A percentile compares a stretch with the other conserved stretches of the same genome.
Conservation (phyloP, 2,113 vertebrate genomes). For the Zeus faber region DNA sequence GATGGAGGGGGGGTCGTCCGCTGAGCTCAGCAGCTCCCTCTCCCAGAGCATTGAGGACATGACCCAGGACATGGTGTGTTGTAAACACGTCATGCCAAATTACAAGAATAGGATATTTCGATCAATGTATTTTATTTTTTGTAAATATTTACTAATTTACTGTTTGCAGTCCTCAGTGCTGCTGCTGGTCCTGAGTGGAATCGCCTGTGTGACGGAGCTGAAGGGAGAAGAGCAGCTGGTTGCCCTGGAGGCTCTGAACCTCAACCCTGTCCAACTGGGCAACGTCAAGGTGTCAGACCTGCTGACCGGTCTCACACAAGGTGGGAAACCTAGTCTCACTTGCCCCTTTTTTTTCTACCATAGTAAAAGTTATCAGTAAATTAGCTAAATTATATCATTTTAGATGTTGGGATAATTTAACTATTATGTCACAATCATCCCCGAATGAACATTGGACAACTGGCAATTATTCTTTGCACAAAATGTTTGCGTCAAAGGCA, state of each 20-base stretch:
- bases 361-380: too few relatives aligned
- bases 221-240: slow-evolving; percentile 82
- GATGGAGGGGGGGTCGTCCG: slow-evolving; percentile 72
- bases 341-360: slow-evolving; percentile 15
- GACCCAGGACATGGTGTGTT: slow-evolving; percentile 78
- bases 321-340: too few relatives aligned
- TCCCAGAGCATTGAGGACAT: slow-evolving; percentile 83
- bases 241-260: slow-evolving; percentile 76
- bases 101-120: neutral
- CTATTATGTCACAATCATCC: too few relatives aligned
- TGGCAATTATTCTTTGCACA: too few relatives aligned
- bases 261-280: slow-evolving; percentile 80
- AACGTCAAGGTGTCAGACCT: slow-evolving; percentile 82
- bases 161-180: slow-evolving; percentile 84
- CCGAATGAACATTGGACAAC: too few relatives aligned
- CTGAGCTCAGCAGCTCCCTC: slow-evolving; percentile 83
- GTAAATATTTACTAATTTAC: neutral
- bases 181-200: slow-evolving; percentile 77
- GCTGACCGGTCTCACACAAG: slow-evolving; percentile 70
- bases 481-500: too few relatives aligned
- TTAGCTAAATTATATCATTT: too few relatives aligned
- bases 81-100: neutral
- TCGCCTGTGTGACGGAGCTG: slow-evolving; percentile 78
- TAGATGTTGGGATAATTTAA: too few relatives aligned
- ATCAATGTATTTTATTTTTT: slow-evolving; percentile 2